Base-by-base conservation (phyloP, 2,113 vertebrate genomes). In the Triplophysa dalaica region DNA sequence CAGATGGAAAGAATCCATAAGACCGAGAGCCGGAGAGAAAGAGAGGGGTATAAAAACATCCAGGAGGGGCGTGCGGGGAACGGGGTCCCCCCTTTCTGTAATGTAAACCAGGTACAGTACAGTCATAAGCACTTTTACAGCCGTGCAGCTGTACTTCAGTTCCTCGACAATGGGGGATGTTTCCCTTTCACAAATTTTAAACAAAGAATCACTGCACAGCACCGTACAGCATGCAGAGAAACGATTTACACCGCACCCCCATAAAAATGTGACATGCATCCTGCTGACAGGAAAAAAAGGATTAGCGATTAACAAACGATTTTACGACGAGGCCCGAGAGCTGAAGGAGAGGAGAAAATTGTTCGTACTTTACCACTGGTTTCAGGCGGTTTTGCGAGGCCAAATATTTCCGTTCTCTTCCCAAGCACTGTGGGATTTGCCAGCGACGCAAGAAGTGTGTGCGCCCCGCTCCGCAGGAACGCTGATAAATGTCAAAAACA, bases 1-100 rank as follows among this genome's bases (percentile, higher is more conserved):
- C 92, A 94, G 89, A 93, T 91, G 91, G 94, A 89, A 91, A 93
- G 88, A 87, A 79, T 85, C 77, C 70, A 54, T 68, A 84, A 80
- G 29, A 81, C 43, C 62, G 19, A 80, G 2, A 72, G 38, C 83
- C 56, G 72, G 78, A 58, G 16, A 76, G 77, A 74, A 79, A 78
- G 86, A 78, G 86, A 48, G 65, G 50, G 43, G n/a, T 8, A n/a
- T 79, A 43, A 70, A 43, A 56, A 66, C 58, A 70, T 90, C 88
- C 85, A 87, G 77, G 73, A 84, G 81, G 88, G 92, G 81, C 75
- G 82, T 86, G 74, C 61, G 29, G 83, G 85, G 0, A 78, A 83
- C 0, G 38, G 84, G 8, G 64, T 88, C 33, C 11, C 83, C 88
- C 41, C 29, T 89, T 67, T 89, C 88, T 60, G 77, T 83, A 81